A percentile compares a stretch with the other conserved stretches of the same genome.
phyloP scores from a whole-genome alignment of 2,113 vertebrate genomes.

The Spilogale gracilis region DNA sequence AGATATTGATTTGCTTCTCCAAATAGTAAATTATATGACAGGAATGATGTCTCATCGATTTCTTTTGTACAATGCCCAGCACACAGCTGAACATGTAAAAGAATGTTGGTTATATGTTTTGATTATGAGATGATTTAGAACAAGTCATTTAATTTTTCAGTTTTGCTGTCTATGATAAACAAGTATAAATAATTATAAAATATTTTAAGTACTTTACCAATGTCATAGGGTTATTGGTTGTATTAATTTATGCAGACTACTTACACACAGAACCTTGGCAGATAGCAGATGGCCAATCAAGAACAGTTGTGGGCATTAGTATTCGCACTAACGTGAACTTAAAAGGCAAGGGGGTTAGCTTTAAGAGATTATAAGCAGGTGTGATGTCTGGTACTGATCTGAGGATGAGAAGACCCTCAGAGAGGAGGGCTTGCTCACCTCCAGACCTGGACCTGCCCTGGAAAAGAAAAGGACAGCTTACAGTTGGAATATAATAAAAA shows the following conservation, averaged over 20 bases:
- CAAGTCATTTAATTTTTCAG: constrained; percentile 46
- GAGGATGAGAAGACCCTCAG: not conserved
- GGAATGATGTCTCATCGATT: constrained; percentile 64
- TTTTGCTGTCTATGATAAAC: constrained; percentile 57
- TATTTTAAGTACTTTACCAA: constrained; percentile 13
- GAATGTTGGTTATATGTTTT: constrained; percentile 60
- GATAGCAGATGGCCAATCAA: not conserved
- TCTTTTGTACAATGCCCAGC: constrained; percentile 46
- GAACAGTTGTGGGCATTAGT: not conserved
- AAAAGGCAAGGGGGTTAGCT: not conserved
- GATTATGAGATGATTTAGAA: constrained; percentile 63
- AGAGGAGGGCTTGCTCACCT: not conserved
- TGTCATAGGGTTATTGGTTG: not conserved
- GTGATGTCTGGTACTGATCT: not conserved
- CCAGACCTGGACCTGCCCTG: not conserved
- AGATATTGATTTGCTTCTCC: constrained; percentile 67
- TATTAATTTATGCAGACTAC: constrained; percentile 18
- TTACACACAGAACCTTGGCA: not conserved
- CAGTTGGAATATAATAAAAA: not conserved
- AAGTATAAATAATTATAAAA: constrained; percentile 40
- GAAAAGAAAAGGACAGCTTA: not conserved
- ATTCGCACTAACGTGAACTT: constrained; percentile 14
- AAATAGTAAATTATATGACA: constrained; percentile 67
- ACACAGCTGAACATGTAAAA: constrained; percentile 27
- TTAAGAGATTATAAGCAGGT: not conserved